Evolutionary conservation across 1,140 invertebrate species (phyloP).

Genomic region (Teleopsis dalmanni): DNA sequence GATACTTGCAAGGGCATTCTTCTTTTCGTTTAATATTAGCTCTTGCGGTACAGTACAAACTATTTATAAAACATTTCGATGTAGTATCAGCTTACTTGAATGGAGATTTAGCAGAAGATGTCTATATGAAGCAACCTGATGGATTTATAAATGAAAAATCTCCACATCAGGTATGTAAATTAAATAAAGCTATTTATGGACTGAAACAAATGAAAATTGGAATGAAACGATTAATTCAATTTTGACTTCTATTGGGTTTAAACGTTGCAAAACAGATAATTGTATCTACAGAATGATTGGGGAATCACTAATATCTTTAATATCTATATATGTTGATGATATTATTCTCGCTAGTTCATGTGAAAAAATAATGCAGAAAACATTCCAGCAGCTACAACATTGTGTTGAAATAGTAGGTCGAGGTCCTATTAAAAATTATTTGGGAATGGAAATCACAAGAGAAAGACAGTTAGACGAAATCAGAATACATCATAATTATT

Average conservation of each 20-base stretch:
- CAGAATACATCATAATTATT: slow-evolving; percentile 1
- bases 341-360: slow-evolving; percentile 18
- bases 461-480: neutral
- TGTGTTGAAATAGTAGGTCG: slow-evolving; percentile 26
- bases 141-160: slow-evolving; percentile 22
- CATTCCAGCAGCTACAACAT: slow-evolving; percentile 17
- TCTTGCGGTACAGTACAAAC: slow-evolving; percentile 28
- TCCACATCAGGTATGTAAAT: slow-evolving; percentile 7
- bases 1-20: slow-evolving; percentile 37
- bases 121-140: slow-evolving; percentile 43
- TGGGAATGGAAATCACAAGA: slow-evolving; percentile 30
- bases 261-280: slow-evolving; percentile 14
- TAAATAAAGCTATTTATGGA: slow-evolving; percentile 25
- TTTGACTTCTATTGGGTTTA: slow-evolving; percentile 15
- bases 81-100: slow-evolving; percentile 45
- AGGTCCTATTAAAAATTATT: slow-evolving; percentile 19
- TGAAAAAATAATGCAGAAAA: slow-evolving; percentile 10
- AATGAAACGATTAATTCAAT: slow-evolving; percentile 20
- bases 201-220: slow-evolving; percentile 29
- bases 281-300: slow-evolving; percentile 5
- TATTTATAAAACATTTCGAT: slow-evolving; percentile 37
- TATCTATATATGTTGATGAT: slow-evolving; percentile 20
- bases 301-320: neutral
- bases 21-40: slow-evolving; percentile 40
- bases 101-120: slow-evolving; percentile 41